Conservation (phyloP, 2,113 vertebrate genomes). For the Barnardius zonarius region DNA sequence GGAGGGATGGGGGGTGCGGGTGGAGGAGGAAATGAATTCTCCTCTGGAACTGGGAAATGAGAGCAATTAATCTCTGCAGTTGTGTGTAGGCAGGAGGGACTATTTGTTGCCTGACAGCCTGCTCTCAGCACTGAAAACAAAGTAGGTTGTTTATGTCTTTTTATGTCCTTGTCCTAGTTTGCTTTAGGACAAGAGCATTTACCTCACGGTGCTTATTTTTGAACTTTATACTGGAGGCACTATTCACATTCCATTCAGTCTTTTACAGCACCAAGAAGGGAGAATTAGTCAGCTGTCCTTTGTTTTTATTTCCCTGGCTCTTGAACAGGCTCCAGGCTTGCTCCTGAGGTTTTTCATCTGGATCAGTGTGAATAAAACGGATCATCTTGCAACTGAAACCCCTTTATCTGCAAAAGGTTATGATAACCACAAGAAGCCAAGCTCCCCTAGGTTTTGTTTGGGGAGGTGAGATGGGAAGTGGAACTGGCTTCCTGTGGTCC, state of each 20-base stretch:
- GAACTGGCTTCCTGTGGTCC: neutral
- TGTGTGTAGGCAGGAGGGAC: conserved; percentile 35
- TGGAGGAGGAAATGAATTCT: neutral
- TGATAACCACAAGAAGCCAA: neutral
- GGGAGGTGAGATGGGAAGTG: neutral
- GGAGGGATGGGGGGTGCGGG: too few relatives aligned
- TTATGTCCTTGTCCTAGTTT: conserved; percentile 64
- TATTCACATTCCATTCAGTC: conserved; percentile 61
- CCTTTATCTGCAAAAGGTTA: conserved; percentile 38
- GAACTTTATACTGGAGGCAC: conserved; percentile 62
- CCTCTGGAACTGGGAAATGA: conserved; percentile 8
- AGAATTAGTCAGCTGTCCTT: conserved; percentile 70
- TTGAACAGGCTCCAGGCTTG: conserved; percentile 48
- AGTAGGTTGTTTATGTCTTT: conserved; percentile 63
- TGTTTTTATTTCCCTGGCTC: conserved; percentile 65
- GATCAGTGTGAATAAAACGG: conserved; percentile 33
- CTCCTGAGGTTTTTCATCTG: conserved; percentile 66
- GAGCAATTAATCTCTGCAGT: conserved; percentile 53
- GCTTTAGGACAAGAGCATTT: conserved; percentile 68
- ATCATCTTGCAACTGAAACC: conserved; percentile 31
- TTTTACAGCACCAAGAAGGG: conserved; percentile 40
- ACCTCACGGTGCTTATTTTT: conserved; percentile 66
- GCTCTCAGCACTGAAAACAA: conserved; percentile 44
- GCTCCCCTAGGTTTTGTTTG: neutral
- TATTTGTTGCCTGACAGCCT: conserved; percentile 55